Percentiles rank a stretch among this genome's conserved stretches.
phyloP scores from a whole-genome alignment of 2,797 vertebrate species.

The Scomberomorus guttatus region DNA sequence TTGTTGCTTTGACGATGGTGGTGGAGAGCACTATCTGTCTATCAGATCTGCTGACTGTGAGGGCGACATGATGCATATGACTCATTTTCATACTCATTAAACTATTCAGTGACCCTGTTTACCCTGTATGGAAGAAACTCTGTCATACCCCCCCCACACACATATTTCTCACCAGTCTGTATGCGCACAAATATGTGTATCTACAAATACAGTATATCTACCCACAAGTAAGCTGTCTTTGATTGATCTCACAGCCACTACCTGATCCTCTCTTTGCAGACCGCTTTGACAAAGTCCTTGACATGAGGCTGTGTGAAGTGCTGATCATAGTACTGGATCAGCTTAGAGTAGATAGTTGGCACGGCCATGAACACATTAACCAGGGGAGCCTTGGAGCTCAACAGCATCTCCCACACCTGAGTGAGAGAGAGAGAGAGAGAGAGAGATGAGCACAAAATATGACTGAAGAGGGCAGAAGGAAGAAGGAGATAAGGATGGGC shows the following conservation, averaged over 20 bases:
- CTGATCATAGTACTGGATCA: constrained; percentile 90
- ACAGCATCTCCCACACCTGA: constrained; percentile 92
- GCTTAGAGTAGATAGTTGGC: constrained; percentile 93
- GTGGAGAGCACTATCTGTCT: neutral
- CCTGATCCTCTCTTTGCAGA: constrained; percentile 93
- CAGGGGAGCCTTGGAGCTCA: constrained; percentile 78
- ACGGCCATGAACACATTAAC: constrained; percentile 96
- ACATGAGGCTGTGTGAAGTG: constrained; percentile 88
- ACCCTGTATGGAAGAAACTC: neutral
- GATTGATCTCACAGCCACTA: constrained; percentile 61
- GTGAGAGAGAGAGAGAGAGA: constrained; percentile 7
- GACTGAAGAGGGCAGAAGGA: constrained; percentile 30
- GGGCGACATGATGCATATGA: neutral
- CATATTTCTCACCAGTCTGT: neutral
- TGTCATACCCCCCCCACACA: neutral
- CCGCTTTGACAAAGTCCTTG: constrained; percentile 90
- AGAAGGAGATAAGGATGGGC: constrained; percentile 45
- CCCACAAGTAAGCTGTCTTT: neutral
- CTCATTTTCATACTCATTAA: neutral
- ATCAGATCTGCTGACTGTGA: neutral
- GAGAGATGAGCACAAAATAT: neutral
- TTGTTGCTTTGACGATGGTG: too few relatives aligned
- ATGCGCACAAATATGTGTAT: neutral
- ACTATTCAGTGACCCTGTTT: neutral
- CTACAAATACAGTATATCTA: neutral